phyloP scores from a whole-genome alignment of 2,888 invertebrate species.

The Protonemura montana region DNA sequence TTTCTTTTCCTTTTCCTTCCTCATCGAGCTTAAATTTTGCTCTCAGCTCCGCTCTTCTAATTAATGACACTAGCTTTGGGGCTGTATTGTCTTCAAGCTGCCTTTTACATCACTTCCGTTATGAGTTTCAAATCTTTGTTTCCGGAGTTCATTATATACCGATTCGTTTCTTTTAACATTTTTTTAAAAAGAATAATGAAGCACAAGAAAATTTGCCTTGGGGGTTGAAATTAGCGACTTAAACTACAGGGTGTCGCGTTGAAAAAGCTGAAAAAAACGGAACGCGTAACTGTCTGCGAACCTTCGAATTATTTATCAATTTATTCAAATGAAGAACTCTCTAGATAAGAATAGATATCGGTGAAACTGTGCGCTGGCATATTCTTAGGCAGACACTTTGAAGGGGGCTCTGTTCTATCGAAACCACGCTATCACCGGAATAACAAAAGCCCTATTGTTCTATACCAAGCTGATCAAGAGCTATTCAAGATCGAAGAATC shows the following conservation, averaged over 20 bases:
- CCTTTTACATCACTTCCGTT: constrained; percentile 5
- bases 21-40: not conserved
- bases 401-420: not conserved
- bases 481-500: constrained; percentile 35
- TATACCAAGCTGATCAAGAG: not conserved
- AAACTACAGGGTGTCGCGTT: not conserved
- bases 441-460: constrained; percentile 30
- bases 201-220: not conserved
- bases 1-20: not conserved
- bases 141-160: constrained; percentile 16
- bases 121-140: constrained; percentile 17
- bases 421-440: not conserved
- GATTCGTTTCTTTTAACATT: not conserved
- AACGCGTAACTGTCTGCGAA: not conserved
- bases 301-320: not conserved
- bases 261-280: not conserved
- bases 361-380: not conserved
- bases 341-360: not conserved
- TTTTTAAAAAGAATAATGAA: constrained; percentile 2
- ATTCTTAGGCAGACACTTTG: not conserved
- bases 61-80: not conserved
- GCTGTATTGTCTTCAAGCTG: constrained; percentile 13
- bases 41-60: not conserved
- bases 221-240: constrained; percentile 19
- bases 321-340: not conserved